Evolutionary conservation across 2,888 invertebrate genomes (phyloP), one percentile per base, ranked within the genome.

Genomic region (Drosophila mettleri): DNA sequence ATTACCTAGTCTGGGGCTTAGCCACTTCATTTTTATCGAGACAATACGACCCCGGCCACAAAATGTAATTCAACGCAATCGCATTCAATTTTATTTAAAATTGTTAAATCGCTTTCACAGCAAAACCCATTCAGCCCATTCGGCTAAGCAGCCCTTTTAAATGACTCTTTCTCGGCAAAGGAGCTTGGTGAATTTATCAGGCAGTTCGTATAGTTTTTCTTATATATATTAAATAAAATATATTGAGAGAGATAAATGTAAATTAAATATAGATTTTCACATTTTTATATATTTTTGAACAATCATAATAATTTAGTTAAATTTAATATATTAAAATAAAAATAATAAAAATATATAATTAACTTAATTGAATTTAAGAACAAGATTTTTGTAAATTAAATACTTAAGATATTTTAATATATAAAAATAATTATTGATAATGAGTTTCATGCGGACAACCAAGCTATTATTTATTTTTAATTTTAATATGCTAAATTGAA

Each of bases 41-140:
- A 74, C 78, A 78, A 77, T 70, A 68, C 66, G 68, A 76, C 49
- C 57, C 60, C 57, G 45, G 70, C 80, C 80, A 68, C 74, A 80
- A 85, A 74, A 75, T 78, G 80, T 81, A 85, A 83, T 83, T 74
- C 85, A 74, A 78, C 66, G 74, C 74, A 88, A 86, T 86, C 86
- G 73, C 85, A 84, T 88, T 79, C 80, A 86, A 88, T 88, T 88
- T 85, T 86, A 88, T 86, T 88, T 85, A 83, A 84, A 88, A 88
- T 84, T 84, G 86, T 74, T 80, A 80, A 88, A 83, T 77, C 71
- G 69, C 74, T 69, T 69, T 68, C 61, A 39, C 45, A 62, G 64
- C 64, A 65, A 65, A 77, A 70, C 65, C 49, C 49, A 49, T 49
- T 49, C 16, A 67, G 57, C 38, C 62, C 62, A 63, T 67, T 73